Base-by-base conservation (phyloP, 2,888 invertebrate species). In the Tiliacea aurago region DNA sequence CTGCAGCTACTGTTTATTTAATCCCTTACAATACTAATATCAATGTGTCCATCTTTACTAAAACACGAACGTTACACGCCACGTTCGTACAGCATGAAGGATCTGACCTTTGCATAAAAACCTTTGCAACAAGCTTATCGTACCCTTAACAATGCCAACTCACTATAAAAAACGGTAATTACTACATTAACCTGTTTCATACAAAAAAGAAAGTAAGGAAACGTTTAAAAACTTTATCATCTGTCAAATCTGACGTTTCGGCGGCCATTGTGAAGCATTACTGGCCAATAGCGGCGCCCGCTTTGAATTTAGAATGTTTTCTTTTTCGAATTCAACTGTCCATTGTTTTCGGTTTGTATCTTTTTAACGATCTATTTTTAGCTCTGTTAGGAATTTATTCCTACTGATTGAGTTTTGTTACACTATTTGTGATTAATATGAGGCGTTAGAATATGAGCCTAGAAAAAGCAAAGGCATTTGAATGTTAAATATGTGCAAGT, bases 211-310 rank as follows among this genome's bases (percentile, higher is more conserved):
- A 79, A 85, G 75, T 76, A 65, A 78, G 72, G 71, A 84, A 88
- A 84, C 82, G 72, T 84, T 86, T 81, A 70, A 81, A 84, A 87
- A 84, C 78, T 81, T 93, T 94, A 94, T 94, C 95, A 84, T 78
- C 90, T 91, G 91, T 94, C 94, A 94, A 91, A 95, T 95, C 95
- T 94, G 94, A 94, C 94, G 88, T 91, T 93, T 92, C 81, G 88
- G 89, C 91, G 88, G 91, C 94, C 92, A 94, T 94, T 94, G 94
- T 94, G 87, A 77, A 85, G 83, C 84, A 83, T 81, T 80, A 85
- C 83, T 84, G 87, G 86, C 94, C 94, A 94, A 94, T 94, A 83
- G 90, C 91, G 91, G 92, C 88, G 82, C 85, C 84, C 77, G 86
- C 90, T 94, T 94, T 93, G 91, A 93, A 92, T 90, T 90, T 90